A percentile compares a stretch with the other conserved stretches of the same genome.
phyloP scores from a whole-genome alignment of 2,113 vertebrate species.

The Pao palembangensis region DNA sequence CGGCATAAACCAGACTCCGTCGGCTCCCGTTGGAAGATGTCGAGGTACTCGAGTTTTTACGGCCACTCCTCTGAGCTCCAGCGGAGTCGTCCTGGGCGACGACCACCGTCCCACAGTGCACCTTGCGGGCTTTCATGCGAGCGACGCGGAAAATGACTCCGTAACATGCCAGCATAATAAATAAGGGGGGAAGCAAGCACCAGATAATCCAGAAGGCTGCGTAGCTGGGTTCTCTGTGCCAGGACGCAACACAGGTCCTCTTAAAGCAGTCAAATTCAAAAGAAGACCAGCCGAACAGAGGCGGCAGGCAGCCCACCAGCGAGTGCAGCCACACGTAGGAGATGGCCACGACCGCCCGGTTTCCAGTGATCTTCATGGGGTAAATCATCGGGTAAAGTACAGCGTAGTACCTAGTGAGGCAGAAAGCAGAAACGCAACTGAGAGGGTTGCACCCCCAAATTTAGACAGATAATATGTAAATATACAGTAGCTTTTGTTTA shows the following conservation, averaged over 20 bases:
- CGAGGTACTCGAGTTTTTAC: slow-evolving; percentile 94
- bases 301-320: slow-evolving; percentile 89
- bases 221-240: slow-evolving; percentile 87
- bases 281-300: slow-evolving; percentile 93
- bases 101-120: slow-evolving; percentile 88
- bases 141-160: slow-evolving; percentile 96
- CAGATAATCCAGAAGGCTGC: slow-evolving; percentile 93
- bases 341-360: slow-evolving; percentile 87
- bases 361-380: slow-evolving; percentile 97
- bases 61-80: slow-evolving; percentile 74
- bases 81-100: slow-evolving; percentile 76
- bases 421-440: neutral
- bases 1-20: slow-evolving; percentile 87
- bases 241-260: slow-evolving; percentile 93
- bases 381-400: slow-evolving; percentile 98
- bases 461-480: no score
- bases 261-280: slow-evolving; percentile 96
- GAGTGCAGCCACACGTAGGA: slow-evolving; percentile 95
- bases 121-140: slow-evolving; percentile 93
- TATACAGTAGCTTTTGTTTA: neutral
- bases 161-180: slow-evolving; percentile 90
- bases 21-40: slow-evolving; percentile 89
- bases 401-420: slow-evolving; percentile 86
- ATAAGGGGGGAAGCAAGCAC: slow-evolving; percentile 86
- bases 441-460: no score